phyloP scores from a whole-genome alignment of 2,888 invertebrate species.

The Loripinus fragilis region DNA sequence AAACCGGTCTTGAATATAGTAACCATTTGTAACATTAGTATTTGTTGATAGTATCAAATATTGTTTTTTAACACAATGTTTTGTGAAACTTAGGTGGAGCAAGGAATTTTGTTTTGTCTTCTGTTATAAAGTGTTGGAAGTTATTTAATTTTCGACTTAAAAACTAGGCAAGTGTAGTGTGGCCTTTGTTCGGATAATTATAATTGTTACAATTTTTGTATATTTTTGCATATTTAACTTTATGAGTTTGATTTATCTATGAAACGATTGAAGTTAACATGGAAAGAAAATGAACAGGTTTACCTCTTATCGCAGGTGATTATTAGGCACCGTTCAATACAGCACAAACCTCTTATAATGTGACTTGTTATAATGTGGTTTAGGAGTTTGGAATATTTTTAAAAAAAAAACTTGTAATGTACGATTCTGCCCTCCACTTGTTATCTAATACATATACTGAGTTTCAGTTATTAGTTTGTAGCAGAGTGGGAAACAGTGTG shows the following conservation, averaged over 20 bases:
- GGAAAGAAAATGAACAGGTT: conserved; percentile 5
- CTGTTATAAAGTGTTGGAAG: background rate
- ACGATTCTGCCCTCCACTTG: no score
- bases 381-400: no score
- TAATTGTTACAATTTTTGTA: no score
- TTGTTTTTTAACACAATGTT: conserved; percentile 10
- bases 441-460: no score
- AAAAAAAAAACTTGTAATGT: no score
- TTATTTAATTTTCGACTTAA: background rate
- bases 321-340: background rate
- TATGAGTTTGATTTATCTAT: background rate
- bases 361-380: no score
- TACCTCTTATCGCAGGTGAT: conserved; percentile 5
- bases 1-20: background rate
- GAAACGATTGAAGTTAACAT: conserved; percentile 3
- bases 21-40: conserved; percentile 4
- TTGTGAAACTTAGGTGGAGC: conserved; percentile 14
- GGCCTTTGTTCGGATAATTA: no score
- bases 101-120: background rate
- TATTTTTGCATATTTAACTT: background rate
- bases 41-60: conserved; percentile 1
- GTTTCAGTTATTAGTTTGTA: no score
- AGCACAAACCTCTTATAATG: no score
- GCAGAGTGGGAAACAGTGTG: no score
- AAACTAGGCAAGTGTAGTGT: no score